Evolutionary conservation across 1,140 invertebrate species (phyloP).

Genomic region (Plectrocnemia conspersa): DNA sequence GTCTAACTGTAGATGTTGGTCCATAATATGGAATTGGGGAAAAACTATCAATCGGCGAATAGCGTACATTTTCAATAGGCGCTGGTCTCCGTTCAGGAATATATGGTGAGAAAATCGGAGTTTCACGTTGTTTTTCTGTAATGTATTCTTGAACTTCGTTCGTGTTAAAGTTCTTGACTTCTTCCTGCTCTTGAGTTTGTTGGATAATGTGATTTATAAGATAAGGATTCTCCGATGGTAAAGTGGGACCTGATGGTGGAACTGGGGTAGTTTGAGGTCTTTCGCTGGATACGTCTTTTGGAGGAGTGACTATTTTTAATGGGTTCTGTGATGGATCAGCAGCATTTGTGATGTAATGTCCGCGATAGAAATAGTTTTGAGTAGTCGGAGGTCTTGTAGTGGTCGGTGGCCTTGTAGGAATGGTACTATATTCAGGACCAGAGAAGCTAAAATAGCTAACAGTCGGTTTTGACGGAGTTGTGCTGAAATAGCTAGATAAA

Average conservation of each 20-base stretch:
- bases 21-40: conserved; percentile 24
- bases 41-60: conserved; percentile 14
- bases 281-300: conserved; percentile 9
- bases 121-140: conserved; percentile 23
- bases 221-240: conserved; percentile 47
- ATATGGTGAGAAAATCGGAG: not conserved
- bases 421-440: conserved; percentile 27
- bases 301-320: conserved; percentile 1
- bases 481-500: conserved; percentile 21
- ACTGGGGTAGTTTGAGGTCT: conserved; percentile 19
- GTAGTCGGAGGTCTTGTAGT: conserved; percentile 16
- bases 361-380: conserved; percentile 20
- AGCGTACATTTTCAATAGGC: conserved; percentile 9
- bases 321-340: conserved; percentile 17
- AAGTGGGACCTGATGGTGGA: conserved; percentile 41
- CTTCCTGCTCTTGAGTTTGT: conserved; percentile 42
- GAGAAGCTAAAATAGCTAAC: conserved; percentile 33
- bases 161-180: conserved; percentile 18
- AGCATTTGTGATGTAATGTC: conserved; percentile 34
- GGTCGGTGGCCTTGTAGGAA: conserved; percentile 23
- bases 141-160: conserved; percentile 31
- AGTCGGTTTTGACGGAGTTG: conserved; percentile 28
- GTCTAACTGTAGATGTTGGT: conserved; percentile 11
- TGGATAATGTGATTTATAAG: conserved; percentile 49
- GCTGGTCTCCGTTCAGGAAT: conserved; percentile 1